Evolutionary conservation across 2,888 invertebrate genomes (phyloP).

Genomic region (Capitulum mitella): DNA sequence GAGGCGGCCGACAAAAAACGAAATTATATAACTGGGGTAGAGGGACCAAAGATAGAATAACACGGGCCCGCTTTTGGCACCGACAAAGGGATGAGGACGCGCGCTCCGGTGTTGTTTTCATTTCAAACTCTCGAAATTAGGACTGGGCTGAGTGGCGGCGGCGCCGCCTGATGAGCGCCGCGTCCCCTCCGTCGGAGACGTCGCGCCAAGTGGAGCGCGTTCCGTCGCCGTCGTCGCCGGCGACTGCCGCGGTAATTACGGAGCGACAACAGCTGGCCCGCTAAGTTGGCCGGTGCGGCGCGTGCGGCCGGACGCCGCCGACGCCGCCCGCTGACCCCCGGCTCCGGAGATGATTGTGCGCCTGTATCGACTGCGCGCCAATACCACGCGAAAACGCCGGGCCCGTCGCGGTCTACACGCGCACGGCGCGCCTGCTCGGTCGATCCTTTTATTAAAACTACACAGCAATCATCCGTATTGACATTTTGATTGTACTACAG

Average conservation of each 20-base stretch:
- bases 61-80: not conserved
- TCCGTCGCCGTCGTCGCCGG: not conserved
- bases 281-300: not conserved
- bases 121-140: constrained; percentile 23
- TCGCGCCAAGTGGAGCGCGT: not conserved
- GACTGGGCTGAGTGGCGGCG: not conserved
- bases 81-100: no score
- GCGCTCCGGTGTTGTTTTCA: not conserved
- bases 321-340: not conserved
- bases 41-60: constrained; percentile 18
- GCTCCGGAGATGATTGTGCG: not conserved
- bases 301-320: not conserved
- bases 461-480: constrained; percentile 16
- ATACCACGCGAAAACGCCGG: not conserved
- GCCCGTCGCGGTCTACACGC: not conserved
- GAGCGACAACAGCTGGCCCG: not conserved
- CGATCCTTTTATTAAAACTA: constrained; percentile 22
- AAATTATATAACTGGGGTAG: constrained; percentile 24
- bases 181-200: not conserved
- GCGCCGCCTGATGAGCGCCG: not conserved
- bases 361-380: not conserved
- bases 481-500: constrained; percentile 24
- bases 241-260: not conserved
- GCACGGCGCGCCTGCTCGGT: not conserved
- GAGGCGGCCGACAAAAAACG: constrained; percentile 6